Base-by-base conservation (phyloP, 2,113 vertebrate genomes). In the Tachuris rubrigastra region DNA sequence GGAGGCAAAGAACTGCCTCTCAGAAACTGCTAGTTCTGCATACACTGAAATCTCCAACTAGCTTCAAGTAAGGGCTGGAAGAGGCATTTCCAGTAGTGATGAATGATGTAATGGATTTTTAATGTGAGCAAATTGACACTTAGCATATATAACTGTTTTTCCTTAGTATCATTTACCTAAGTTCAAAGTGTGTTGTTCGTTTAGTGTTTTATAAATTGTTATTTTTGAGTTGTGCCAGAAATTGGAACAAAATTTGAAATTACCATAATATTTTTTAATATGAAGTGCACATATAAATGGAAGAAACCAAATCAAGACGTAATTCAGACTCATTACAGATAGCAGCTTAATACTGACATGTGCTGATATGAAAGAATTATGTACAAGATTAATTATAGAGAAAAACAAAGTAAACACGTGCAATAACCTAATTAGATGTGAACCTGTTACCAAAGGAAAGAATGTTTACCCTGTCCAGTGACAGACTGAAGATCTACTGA, bases 271-370 rank as follows among this genome's bases (percentile, higher is more conserved):
- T n/a, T 68, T 94, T 89, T 97, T 73, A 63, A 78, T 87, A 56
- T 39, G 14, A 21, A 66, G 16, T 44, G 7, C 46, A 62, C 14
- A n/a, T 63, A 66, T 35, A 88, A 80, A 55, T 58, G 12, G 49
- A 95, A 93, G 56, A 33, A 73, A 76, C 27, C 9, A 55, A 83
- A 82, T 87, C 63, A 62, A 72, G 28, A 30, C 8, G 22, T 66
- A 76, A 93, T 94, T 96, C 81, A 80, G 66, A 52, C 16, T 88
- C 47, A 19, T 85, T 90, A 74, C 85, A 85, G 82, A 90, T 69
- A 74, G 21, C 31, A 83, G 8, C 31, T 66, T 80, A 80, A 68
- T 19, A 28, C 30, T 77, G 59, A 90, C 87, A 91, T 76, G 31
- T 88, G 55, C 53, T 91, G 78, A 91, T 85, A 82, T 16, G 24